Evolutionary conservation across 2,113 vertebrate species (phyloP).

Genomic region (Semnopithecus entellus): DNA sequence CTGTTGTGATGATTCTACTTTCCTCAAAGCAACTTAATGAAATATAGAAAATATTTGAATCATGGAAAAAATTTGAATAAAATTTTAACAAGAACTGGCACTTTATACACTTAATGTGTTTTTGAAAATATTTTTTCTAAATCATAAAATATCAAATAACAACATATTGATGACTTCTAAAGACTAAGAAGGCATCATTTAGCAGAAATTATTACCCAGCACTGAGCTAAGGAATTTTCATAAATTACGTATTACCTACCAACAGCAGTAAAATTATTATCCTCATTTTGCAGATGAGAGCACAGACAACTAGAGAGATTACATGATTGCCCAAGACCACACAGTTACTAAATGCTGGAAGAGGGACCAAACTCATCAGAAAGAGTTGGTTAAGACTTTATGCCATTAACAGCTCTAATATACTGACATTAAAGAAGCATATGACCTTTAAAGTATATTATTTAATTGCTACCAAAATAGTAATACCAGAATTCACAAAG

Average conservation of each 20-base stretch:
- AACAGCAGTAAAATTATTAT: not conserved
- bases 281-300: not conserved
- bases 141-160: not conserved
- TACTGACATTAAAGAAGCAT: not conserved
- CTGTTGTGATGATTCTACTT: not conserved
- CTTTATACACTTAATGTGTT: not conserved
- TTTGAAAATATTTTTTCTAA: not conserved
- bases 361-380: not conserved
- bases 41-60: not conserved
- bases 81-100: not conserved
- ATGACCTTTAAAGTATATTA: constrained; percentile 29
- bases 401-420: not conserved
- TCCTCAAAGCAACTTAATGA: not conserved
- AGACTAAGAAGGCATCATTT: not conserved
- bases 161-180: not conserved
- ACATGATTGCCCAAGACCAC: not conserved
- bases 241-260: not conserved
- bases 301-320: not conserved
- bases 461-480: not conserved
- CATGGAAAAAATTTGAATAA: not conserved
- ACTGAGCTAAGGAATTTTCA: not conserved
- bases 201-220: not conserved
- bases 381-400: not conserved
- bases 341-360: not conserved
- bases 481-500: not conserved